Base-by-base conservation (phyloP, 2,888 invertebrate genomes). In the Camptogramma bilineatum region DNA sequence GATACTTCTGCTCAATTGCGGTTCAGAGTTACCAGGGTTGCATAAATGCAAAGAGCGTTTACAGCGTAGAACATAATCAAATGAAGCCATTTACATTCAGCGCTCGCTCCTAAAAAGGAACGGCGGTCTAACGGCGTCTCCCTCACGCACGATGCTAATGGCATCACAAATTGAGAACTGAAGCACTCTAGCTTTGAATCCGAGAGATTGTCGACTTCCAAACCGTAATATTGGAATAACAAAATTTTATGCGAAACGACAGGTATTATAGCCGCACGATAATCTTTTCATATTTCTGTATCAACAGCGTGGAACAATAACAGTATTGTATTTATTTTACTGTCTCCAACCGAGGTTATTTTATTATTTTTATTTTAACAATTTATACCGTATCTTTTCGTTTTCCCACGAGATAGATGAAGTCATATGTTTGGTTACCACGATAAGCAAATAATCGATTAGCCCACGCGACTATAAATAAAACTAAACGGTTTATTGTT, bases 41-140 rank as follows among this genome's bases (percentile, higher is more conserved):
- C 86, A 91, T 88, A 86, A 88, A 91, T 84, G 85, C 86, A 86
- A 85, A 86, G 83, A 87, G 81, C 86, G 81, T 88, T 87, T 84
- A 86, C 85, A 79, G 74, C 82, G 81, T 80, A 80, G 82, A 87
- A 86, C 85, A 87, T 88, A 89, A 90, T 88, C 86, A 90, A 91
- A 91, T 91, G 90, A 90, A 91, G 89, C 86, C 85, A 90, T 92
- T 91, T 90, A 86, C 87, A 91, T 91, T 91, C 91, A 88, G 80
- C 80, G 78, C 81, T 80, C 78, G 85, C 79, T 81, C 81, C 79
- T 78, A 74, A 82, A 86, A 77, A 77, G 75, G 83, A 73, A 73
- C 76, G 73, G 72, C 76, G 72, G 75, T 77, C 83, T 80, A 62
- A 68, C 61, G 70, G 73, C 74, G 70, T 87, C 90, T 81, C 86